These are phyloP conservation scores for Pasiphila rectangulata DNA, from an alignment of 2,888 invertebrate species.

Conservation along the genomic window DNA sequence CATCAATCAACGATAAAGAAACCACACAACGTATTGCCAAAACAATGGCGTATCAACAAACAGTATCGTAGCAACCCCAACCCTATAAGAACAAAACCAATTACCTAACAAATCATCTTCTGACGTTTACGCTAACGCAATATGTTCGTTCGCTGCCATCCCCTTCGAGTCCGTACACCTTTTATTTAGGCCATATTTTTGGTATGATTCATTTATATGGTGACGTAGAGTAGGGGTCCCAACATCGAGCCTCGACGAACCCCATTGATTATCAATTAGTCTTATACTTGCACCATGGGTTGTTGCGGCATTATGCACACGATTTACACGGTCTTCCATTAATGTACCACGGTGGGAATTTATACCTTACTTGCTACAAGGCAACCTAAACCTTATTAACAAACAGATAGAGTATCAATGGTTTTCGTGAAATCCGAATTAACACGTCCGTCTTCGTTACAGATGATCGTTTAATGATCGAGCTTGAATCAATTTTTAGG, in stretches of 20 bases:
- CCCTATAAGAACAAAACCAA: conserved; percentile 72
- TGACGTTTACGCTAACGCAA: conserved; percentile 77
- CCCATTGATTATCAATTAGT: conserved; percentile 80
- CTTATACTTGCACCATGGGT: conserved; percentile 71
- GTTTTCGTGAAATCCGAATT: conserved; percentile 47
- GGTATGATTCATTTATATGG: conserved; percentile 73
- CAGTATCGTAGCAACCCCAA: conserved; percentile 61
- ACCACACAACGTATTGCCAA: conserved; percentile 47
- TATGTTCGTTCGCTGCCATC: conserved; percentile 64
- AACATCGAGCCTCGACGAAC: conserved; percentile 48
- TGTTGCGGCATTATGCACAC: conserved; percentile 73
- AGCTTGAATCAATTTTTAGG: conserved; percentile 72
- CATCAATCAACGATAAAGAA: conserved; percentile 45
- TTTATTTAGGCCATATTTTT: conserved; percentile 52
- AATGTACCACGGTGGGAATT: conserved; percentile 61
- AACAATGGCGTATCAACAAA: conserved; percentile 70
- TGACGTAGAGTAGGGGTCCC: conserved; percentile 29
- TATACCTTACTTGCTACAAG: conserved; percentile 28
- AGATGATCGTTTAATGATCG: conserved; percentile 75
- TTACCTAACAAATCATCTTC: conserved; percentile 79
- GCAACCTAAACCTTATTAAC: conserved; percentile 44
- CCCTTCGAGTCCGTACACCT: conserved; percentile 36
- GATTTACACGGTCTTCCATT: conserved; percentile 73
- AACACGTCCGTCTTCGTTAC: conserved; percentile 75
- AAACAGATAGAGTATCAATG: conserved; percentile 41